A percentile compares a stretch with the other conserved stretches of the same genome.
Evolutionary conservation across 2,888 invertebrate species (phyloP).

Genomic region (Rotaria socialis): DNA sequence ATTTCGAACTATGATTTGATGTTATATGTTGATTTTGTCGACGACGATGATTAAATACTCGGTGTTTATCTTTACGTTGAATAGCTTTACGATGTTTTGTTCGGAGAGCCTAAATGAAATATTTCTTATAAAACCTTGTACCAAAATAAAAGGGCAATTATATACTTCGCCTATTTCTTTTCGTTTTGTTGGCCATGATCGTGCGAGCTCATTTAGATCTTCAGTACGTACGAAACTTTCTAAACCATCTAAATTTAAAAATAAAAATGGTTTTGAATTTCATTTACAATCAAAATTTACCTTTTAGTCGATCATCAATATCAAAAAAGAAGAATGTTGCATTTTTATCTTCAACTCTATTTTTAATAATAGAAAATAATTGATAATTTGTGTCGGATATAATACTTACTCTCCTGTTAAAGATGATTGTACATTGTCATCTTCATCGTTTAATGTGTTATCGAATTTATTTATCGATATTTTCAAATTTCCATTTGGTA

Average conservation of each 20-base stretch:
- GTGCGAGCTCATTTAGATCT: background rate
- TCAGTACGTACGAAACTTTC: background rate
- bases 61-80: background rate
- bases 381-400: background rate
- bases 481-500: background rate
- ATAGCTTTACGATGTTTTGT: constrained; percentile 33
- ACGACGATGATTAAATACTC: background rate
- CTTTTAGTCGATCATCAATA: constrained; percentile 3
- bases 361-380: background rate
- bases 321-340: constrained; percentile 5
- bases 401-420: background rate
- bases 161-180: constrained; percentile 22
- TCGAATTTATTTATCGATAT: background rate
- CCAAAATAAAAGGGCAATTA: background rate
- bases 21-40: background rate
- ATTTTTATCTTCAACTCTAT: background rate
- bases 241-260: background rate
- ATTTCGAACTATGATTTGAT: background rate
- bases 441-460: background rate
- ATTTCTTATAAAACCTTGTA: background rate
- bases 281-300: background rate
- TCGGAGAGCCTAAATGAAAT: background rate
- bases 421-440: background rate
- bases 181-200: constrained; percentile 20
- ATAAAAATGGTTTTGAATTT: background rate